phyloP scores from a whole-genome alignment of 23 tunicate genomes.

The Ascidia mentula region DNA sequence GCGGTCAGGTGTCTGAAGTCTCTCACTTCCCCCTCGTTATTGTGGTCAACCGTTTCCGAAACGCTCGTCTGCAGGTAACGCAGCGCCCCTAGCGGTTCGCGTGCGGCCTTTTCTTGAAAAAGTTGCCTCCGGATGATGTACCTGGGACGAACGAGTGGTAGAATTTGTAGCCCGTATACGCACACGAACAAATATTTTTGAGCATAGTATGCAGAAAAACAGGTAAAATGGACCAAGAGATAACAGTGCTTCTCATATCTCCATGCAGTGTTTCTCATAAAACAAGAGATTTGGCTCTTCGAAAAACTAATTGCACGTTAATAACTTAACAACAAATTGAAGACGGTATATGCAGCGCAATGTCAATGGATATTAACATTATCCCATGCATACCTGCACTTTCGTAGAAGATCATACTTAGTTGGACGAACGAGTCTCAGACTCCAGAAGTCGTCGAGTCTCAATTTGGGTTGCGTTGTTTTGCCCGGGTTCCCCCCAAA shows the following conservation, averaged over 20 bases:
- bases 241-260: too few species aligned
- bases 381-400: constrained; percentile 32
- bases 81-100: constrained; percentile 50
- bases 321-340: background rate
- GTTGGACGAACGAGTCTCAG: constrained; percentile 44
- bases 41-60: constrained; percentile 54
- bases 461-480: constrained; percentile 27
- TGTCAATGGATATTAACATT: too few species aligned
- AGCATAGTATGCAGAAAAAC: too few species aligned
- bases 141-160: background rate
- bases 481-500: constrained; percentile 92
- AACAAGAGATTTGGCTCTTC: too few species aligned
- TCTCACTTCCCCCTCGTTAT: constrained; percentile 17
- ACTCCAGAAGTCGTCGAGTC: constrained; percentile 81
- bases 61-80: constrained; percentile 44
- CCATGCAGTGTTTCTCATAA: too few species aligned
- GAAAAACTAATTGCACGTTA: too few species aligned
- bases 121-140: constrained; percentile 48
- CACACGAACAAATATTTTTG: too few species aligned
- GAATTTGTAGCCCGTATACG: too few species aligned
- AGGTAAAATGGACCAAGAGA: too few species aligned
- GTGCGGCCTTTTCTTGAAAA: constrained; percentile 39
- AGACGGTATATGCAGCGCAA: background rate
- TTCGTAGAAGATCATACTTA: constrained; percentile 41
- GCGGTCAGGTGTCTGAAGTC: constrained; percentile 56